Base-by-base conservation (phyloP, 2,113 vertebrate genomes). In the Bufo gargarizans region DNA sequence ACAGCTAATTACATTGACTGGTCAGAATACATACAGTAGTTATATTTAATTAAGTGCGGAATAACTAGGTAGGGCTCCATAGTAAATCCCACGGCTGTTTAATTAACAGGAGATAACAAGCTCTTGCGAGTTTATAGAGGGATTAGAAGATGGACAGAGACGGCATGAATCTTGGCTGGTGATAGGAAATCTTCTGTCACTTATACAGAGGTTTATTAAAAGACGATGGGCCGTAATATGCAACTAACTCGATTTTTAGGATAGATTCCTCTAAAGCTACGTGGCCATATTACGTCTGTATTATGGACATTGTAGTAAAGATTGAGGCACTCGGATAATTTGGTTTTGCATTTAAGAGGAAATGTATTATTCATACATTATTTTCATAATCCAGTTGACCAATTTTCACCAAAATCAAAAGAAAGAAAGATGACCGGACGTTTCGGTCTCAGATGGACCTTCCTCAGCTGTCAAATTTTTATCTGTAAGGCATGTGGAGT, bases 11-110 rank as follows among this genome's bases (percentile, higher is more conserved):
- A 86, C 72, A 86, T 17, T 77, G 72, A 77, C 71, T 86, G 71
- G 72, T 77, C 84, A 76, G 84, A 77, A 77, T 77, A 86, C 71
- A 86, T 86, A 85, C 84, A 85, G 71, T 85, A 86, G 83, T 85
- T 85, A 74, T 58, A 85, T 85, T 85, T 85, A 85, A 85, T 85
- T 85, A 85, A 85, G 14, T 85, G 69, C 50, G 55, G 83, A 85
- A 85, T 74, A 85, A 74, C 83, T 85, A 85, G 69, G 50, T 85
- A 76, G 83, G 83, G 76, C 67, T 74, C 49, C 69, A 76, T 85
- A 76, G 19, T 17, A 85, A 76, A 85, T 85, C 69, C 67, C 69
- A 58, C 45, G 6, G 83, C 69, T 56, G 83, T 76, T 85, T 74
- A 85, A 85, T 85, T 85, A 85, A 74, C 83, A 74, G 83, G 69